Evolutionary conservation across 2,888 invertebrate species (phyloP).

Genomic region (Lithophane semibrunnea): DNA sequence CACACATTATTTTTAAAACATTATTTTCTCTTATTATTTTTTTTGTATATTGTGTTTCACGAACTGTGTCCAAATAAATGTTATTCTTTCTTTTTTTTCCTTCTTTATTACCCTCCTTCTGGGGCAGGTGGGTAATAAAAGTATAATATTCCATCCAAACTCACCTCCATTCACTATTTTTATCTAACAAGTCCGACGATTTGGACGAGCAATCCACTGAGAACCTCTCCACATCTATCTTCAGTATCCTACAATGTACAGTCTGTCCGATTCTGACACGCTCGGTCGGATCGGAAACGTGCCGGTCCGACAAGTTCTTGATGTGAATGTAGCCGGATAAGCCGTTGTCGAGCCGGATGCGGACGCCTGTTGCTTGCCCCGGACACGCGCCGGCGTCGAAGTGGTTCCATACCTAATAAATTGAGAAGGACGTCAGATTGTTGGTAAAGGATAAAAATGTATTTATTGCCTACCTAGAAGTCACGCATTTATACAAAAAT

Average conservation of each 20-base stretch:
- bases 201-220: constrained; percentile 98
- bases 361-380: constrained; percentile 98
- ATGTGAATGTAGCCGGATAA: constrained; percentile 98
- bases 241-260: constrained; percentile 97
- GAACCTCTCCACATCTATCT: constrained; percentile 98
- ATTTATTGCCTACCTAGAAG: background rate
- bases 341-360: constrained; percentile 97
- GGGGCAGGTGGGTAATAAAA: background rate
- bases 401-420: constrained; percentile 96
- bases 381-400: constrained; percentile 99
- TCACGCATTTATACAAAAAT: no score
- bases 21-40: no score
- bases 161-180: constrained; percentile 96
- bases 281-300: constrained; percentile 97
- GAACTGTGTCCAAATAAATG: no score
- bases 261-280: constrained; percentile 96
- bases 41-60: no score
- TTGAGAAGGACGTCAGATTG: background rate
- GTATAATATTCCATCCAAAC: constrained; percentile 42
- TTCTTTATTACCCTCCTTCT: no score
- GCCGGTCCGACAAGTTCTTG: constrained; percentile 97
- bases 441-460: background rate
- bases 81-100: no score
- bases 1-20: no score
- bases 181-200: constrained; percentile 97